Base-by-base conservation (phyloP, 1,140 invertebrate species). In the Drosophila mayri region DNA sequence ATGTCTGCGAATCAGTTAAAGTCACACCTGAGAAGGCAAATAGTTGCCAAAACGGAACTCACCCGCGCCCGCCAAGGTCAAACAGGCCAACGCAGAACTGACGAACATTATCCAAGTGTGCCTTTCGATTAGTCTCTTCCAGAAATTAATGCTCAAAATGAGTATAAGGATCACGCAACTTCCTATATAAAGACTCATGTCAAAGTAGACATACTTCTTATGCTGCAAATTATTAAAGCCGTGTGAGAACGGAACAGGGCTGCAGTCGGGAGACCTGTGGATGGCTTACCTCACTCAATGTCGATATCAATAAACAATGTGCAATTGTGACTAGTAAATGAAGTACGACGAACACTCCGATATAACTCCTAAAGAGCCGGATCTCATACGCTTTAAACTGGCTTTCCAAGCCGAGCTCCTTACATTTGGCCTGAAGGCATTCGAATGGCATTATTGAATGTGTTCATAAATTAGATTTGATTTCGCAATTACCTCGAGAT, bases 111-210 rank as follows among this genome's bases (percentile, higher is more conserved):
- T 60, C 81, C 93, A 94, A 3, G 68, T 70, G 38, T 92, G 88
- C 28, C 78, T 91, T 16, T 78, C 77, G 32, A 93, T 90, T 22
- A 93, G 74, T 37, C 93, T 92, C 20, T 93, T 84, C 8, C 90
- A 87, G 61, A 94, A 94, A n/a, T 93, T 93, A 20, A 94, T 16
- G 11, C 91, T 91, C 57, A 94, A 90, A 25, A 94, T 75, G 14
- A 90, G 82, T 50, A 93, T 91, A 7, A 94, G 76, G 4, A 94
- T 38, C 4, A 93, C 30, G 9, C 93, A 70, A 40, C 92, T 92
- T 32, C 84, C 73, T n/a, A 93, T 1, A 52, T 93, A 84, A 49
- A 79, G 91, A 85, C 47, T 55, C 3, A 93, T 81, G 60, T 93
- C 91, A 0, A 80, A 18, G 38, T 88, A 63, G 12, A 85, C 46